Evolutionary conservation across 1,140 invertebrate species (phyloP).

Genomic region (Calephelis virginiensis): DNA sequence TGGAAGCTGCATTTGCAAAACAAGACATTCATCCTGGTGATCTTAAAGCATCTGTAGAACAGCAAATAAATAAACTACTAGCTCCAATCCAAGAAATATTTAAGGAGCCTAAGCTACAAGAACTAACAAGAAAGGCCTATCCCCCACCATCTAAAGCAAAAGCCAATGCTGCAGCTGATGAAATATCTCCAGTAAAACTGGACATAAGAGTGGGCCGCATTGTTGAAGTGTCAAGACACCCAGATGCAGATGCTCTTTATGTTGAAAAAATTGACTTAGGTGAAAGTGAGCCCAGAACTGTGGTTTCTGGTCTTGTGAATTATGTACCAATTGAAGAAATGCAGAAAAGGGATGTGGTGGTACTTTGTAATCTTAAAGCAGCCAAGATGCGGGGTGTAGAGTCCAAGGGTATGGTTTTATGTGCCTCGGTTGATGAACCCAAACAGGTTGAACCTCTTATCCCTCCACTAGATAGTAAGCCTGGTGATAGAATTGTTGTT

Average conservation of each 20-base stretch:
- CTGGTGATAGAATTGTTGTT: slow-evolving; percentile 90
- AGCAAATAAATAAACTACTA: slow-evolving; percentile 92
- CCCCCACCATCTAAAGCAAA: slow-evolving; percentile 78
- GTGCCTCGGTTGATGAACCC: slow-evolving; percentile 90
- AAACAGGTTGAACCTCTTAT: slow-evolving; percentile 91
- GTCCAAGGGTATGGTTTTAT: slow-evolving; percentile 94
- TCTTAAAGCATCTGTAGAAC: slow-evolving; percentile 91
- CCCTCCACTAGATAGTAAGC: slow-evolving; percentile 84
- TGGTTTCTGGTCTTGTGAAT: slow-evolving; percentile 88
- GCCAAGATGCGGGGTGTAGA: slow-evolving; percentile 94
- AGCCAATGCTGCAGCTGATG: slow-evolving; percentile 75
- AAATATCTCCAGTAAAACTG: slow-evolving; percentile 85
- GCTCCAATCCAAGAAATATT: slow-evolving; percentile 95
- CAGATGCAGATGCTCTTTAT: slow-evolving; percentile 96
- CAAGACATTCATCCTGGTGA: slow-evolving; percentile 95
- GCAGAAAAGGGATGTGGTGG: slow-evolving; percentile 90
- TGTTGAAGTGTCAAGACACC: slow-evolving; percentile 93
- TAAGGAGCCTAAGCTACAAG: slow-evolving; percentile 87
- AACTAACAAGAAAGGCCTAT: slow-evolving; percentile 87
- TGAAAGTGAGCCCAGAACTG: slow-evolving; percentile 82
- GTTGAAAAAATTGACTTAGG: slow-evolving; percentile 95
- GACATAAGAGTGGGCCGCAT: slow-evolving; percentile 97
- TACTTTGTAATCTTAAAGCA: slow-evolving; percentile 96
- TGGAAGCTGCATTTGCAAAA: slow-evolving; percentile 88
- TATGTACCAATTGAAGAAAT: slow-evolving; percentile 93